A percentile compares a stretch with the other conserved stretches of the same genome.
phyloP scores from a whole-genome alignment of 2,797 vertebrate genomes.

The Pristis pectinata region DNA sequence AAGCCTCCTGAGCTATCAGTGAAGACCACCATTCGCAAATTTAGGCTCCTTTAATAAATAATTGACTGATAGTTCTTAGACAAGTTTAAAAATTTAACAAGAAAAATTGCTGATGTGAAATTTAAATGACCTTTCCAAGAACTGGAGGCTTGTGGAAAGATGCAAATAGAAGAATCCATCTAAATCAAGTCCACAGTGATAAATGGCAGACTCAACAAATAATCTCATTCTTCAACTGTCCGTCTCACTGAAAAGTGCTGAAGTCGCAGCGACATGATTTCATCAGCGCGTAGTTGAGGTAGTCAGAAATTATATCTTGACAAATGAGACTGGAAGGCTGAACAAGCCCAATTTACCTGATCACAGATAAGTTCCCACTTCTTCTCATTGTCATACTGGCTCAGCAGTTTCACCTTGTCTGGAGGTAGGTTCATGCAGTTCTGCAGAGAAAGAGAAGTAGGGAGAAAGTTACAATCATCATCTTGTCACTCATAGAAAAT shows the following conservation, averaged over 20 bases:
- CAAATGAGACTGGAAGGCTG: neutral
- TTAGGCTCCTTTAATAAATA: neutral
- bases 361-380: slow-evolving; percentile 95
- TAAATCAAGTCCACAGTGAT: neutral
- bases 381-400: slow-evolving; percentile 83
- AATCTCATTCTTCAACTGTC: too few relatives aligned
- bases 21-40: neutral
- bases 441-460: slow-evolving; percentile 52
- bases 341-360: slow-evolving; percentile 61
- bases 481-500: too few relatives aligned
- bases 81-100: neutral
- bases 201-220: neutral
- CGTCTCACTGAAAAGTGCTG: neutral
- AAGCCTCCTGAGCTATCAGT: neutral
- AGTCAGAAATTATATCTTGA: neutral
- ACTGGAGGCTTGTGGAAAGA: neutral
- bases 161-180: neutral
- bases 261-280: neutral
- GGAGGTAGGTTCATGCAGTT: slow-evolving; percentile 93
- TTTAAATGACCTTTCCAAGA: neutral
- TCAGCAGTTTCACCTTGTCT: slow-evolving; percentile 85
- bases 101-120: neutral
- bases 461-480: slow-evolving; percentile 32
- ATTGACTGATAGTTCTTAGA: neutral
- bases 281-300: neutral